Evolutionary conservation across 2,888 invertebrate genomes (phyloP), one percentile per base, ranked within the genome.

Genomic region (Pheosia gnoma): DNA sequence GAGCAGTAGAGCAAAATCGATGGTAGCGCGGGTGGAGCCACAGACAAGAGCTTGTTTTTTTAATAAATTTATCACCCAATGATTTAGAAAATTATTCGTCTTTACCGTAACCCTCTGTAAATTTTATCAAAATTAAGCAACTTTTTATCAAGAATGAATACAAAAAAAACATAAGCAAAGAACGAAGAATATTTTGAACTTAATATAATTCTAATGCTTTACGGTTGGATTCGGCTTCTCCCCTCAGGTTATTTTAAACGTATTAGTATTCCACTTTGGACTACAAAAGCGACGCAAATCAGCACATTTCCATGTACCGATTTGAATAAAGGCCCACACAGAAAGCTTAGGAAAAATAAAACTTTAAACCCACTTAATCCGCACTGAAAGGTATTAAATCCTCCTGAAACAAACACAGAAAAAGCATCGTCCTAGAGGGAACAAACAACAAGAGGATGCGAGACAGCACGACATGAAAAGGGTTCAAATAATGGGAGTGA

Each of bases 401-500:
- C 39, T 9, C 25, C 6, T 54, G 10, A 43, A 54, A 25, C 51
- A 37, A 59, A 58, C 5, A 10, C 49, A 43, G 13, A 60, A 66
- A 59, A 59, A 67, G 39, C 61, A 61, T 58, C 37, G 56, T 61
- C 38, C 52, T 47, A 52, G 36, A 37, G 51, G 8, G 57, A 52
- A 49, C 53, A 53, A 61, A 58, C 38, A 36, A 53, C 43, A 5
- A 56, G 56, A 57, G 10, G 59, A 58, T 36, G 5, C 43, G 59
- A 57, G 69, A 76, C 57, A 59, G n/a, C 9, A 39, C 51, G n/a
- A 68, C 39, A 45, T 13, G 38, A 8, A 13, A 41, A 38, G 39
- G 39, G 55, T 55, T 38, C 3, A 55, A 5, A 39, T 39, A 11
- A 55, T 11, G 60, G 57, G 47, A 38, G 37, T 25, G 49, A 56